Base-by-base conservation (phyloP, 2,113 vertebrate species). In the Phalacrocorax pelagicus region DNA sequence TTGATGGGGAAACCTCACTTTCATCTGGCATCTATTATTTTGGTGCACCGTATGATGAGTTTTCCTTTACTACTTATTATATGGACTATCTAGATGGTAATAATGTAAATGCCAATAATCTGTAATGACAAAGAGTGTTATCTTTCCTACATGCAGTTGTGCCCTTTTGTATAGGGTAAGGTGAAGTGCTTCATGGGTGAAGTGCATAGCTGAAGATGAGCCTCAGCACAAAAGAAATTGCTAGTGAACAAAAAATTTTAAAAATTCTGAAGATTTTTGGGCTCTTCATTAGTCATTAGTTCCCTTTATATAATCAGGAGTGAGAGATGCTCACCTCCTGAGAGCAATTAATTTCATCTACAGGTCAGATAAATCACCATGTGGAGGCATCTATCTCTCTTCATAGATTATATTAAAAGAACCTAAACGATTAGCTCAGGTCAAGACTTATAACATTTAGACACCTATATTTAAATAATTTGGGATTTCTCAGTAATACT, bases 1-100 rank as follows among this genome's bases (percentile, higher is more conserved):
- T 66, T 88, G 70, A 92, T 82, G 54, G 74, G 57, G 58, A 91
- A 97, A 85, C 52, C 40, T 90, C 81, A 58, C 44, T 96, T 95
- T 93, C 73, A 94, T 94, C 73, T 95, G 89, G 40, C 36, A 87
- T 82, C 24, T 65, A 96, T 94, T 81, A 92, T 67, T 89, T 89
- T 81, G n/a, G n/a, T 71, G 42, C 52, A 69, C 19, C 11, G 34
- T 75, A 80, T 20, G 38, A 92, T 30, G 12, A 34, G 20, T 36
- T 88, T 86, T 81, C 58, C 54, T 80, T 88, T 83, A 46, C 51
- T 81, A 26, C 11, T 63, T 83, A 22, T 52, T 75, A 24, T 15
- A 57, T 29, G 36, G 42, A 59, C 51, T 85, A 34, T 65, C 93
- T n/a, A 71, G 86, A 84, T 69, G 9, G 29, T 27, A 81, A 78